Evolutionary conservation across 2,797 vertebrate genomes (phyloP).

Genomic region (Ispidina lecontei): DNA sequence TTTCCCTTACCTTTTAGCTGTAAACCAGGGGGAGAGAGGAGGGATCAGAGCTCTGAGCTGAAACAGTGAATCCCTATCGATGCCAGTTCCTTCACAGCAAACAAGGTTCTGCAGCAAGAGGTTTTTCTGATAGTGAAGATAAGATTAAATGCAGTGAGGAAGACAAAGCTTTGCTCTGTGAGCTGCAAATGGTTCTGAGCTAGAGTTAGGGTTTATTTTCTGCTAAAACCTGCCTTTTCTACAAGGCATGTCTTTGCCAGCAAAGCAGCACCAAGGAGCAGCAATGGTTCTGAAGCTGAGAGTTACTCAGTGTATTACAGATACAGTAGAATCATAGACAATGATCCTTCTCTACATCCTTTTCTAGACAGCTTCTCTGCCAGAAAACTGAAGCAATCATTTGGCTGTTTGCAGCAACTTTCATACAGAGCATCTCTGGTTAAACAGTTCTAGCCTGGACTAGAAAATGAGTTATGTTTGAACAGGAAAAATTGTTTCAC

Average conservation of each 20-base stretch:
- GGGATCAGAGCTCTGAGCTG: not conserved
- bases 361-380: not conserved
- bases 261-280: not conserved
- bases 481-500: not conserved
- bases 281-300: not conserved
- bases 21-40: not conserved
- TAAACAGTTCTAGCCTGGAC: not conserved
- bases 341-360: not conserved
- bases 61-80: not conserved
- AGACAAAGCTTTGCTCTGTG: not conserved
- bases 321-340: not conserved
- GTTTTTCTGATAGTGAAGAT: not conserved
- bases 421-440: not conserved
- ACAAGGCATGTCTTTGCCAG: not conserved
- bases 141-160: not conserved
- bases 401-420: not conserved
- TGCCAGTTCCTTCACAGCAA: not conserved
- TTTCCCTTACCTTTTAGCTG: not conserved
- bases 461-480: not conserved
- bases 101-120: not conserved
- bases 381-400: not conserved
- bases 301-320: not conserved
- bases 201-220: not conserved
- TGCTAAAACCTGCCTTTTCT: not conserved
- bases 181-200: fast-evolving